Base-by-base conservation (phyloP, 2,113 vertebrate genomes). In the Turdus rufiventris region DNA sequence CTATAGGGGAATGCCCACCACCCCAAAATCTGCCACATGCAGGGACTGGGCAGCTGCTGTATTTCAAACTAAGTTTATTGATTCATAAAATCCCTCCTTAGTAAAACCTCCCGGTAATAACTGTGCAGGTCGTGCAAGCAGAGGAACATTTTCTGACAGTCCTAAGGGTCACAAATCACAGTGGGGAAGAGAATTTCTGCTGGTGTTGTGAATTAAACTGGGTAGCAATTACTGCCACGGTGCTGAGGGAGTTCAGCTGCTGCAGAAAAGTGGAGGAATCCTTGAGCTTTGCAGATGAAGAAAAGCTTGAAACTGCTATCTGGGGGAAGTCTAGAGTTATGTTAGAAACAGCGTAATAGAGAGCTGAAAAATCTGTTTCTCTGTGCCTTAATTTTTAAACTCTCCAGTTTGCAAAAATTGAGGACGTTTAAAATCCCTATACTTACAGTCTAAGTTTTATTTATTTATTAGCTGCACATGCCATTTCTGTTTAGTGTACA, bases 1-100 rank as follows among this genome's bases (percentile, higher is more conserved):
- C 28, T 36, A 0, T 0, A 34, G 19, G 12, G 25, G 24, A 50
- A 53, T 17, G 14, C 6, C 38, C 5, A 17, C 19, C 47, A 51
- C 50, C 60, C 65, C 56, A 77, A 67, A 82, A 56, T 25, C 53
- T 53, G 20, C 40, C 80, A 25, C 10, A 3, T 8, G n/a, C 57
- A 48, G 66, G 48, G n/a, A 29, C 28, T 33, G 29, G 34, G 40
- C 47, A 33, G 54, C 14, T 75, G 25, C 7, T 61, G n/a, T 17
- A 29, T 38, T 51, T 67, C 50, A 14, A 77, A 29, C 33, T 25
- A 28, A 40, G 7, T 29, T 76, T n/a, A 56, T 8, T n/a, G 54
- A 34, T 43, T 43, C 3, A 8, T 73, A 38, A 75, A 73, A 75
- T 45, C 76, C 42, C 65, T 65, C 71, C 74, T 58, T 18, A 66